phyloP scores from a whole-genome alignment of 2,113 vertebrate genomes.

The Barbus barbus region DNA sequence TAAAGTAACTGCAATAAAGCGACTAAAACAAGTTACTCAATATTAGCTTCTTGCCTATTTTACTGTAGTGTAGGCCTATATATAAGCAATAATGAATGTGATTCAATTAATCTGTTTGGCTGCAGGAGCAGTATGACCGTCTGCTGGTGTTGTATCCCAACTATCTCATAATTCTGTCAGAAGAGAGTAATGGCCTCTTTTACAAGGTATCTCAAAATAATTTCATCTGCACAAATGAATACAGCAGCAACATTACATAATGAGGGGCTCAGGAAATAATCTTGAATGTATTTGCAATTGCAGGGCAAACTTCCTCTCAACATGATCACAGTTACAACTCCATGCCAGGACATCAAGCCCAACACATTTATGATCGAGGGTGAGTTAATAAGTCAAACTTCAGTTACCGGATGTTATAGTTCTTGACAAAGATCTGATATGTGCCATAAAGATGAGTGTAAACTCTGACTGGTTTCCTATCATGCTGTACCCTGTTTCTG shows the following conservation, averaged over 20 bases:
- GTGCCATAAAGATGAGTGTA: neutral
- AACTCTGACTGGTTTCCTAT: neutral
- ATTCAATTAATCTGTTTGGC: constrained; percentile 29
- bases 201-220: constrained; percentile 82
- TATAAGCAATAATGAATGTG: neutral
- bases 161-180: constrained; percentile 89
- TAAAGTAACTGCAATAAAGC: neutral
- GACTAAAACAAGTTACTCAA: neutral
- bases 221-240: neutral
- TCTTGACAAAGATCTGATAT: constrained; percentile 9
- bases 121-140: constrained; percentile 86
- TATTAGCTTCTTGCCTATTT: neutral
- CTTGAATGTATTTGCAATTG: constrained; percentile 44
- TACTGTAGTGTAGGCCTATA: neutral
- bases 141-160: constrained; percentile 88
- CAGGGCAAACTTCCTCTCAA: constrained; percentile 95
- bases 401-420: neutral
- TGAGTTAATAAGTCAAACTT: constrained; percentile 59
- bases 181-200: constrained; percentile 79
- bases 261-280: neutral
- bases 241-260: neutral
- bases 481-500: constrained; percentile 47
- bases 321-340: constrained; percentile 84
- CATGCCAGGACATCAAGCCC: constrained; percentile 84
- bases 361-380: constrained; percentile 93